Base-by-base conservation (phyloP, 2,888 invertebrate species). In the Caenorhabditis doughertyi region DNA sequence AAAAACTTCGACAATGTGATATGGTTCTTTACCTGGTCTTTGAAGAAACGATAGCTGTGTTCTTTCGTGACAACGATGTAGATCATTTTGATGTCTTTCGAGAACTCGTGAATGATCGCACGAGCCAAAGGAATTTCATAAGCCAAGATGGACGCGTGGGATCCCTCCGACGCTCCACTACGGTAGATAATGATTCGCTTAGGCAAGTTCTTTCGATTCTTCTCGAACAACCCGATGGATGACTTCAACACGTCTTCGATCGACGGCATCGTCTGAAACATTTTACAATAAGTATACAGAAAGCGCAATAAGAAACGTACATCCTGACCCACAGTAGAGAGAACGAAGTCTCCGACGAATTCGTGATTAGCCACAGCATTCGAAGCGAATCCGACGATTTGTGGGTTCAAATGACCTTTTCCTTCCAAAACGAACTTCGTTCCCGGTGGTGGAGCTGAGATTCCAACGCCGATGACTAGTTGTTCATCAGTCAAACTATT, bases 51-150 rank as follows among this genome's bases (percentile, higher is more conserved):
- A 9, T 86, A 68, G 13, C 53, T 81, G 47, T 90, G 90, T 8
- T 87, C 79, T 72, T 89, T 89, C 49, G 84, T 85, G 13, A 87
- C 86, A 8, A 88, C 83, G 23, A 90, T 85, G 76, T 85, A 83
- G 21, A 84, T 84, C 44, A 89, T 8, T 47, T 81, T 85, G 16
- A 80, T 74, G 9, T 83, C 65, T 25, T 29, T 32, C 0, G 39
- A 64, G 8, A 47, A 39, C n/a, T 72, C 60, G 9, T 70, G 39
- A 42, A 90, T 65, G 29, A 79, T 64, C 2, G 56, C 76, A 3
- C 81, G 81, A 51, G 89, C 81, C n/a, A 88, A 56, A 2, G 90
- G 89, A 23, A 89, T 76, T 53, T 90, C 90, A 44, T 84, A 80
- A 18, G 82, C 58, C 13, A 89, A 39, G 18, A 89, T 79, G 49